phyloP scores from a whole-genome alignment of 2,888 invertebrate genomes.

The Leptopilina myrica region DNA sequence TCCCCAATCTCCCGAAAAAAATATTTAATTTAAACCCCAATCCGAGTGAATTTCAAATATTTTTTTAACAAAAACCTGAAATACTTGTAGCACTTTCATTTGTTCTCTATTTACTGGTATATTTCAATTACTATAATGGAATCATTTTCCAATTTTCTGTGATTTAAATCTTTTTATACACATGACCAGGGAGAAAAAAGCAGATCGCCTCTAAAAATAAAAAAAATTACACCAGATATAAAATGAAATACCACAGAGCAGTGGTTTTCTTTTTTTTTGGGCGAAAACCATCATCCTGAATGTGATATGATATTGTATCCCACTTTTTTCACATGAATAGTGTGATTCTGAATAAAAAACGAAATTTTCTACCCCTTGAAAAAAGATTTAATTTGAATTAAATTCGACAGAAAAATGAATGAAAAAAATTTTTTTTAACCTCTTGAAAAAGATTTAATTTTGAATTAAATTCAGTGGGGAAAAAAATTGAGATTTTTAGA shows the following conservation, averaged over 20 bases:
- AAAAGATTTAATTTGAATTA: background rate
- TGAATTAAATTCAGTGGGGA: background rate
- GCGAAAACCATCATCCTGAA: background rate
- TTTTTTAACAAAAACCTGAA: too few relatives aligned
- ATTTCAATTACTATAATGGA: constrained; percentile 27
- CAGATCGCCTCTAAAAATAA: background rate
- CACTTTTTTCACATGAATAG: background rate
- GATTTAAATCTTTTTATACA: background rate
- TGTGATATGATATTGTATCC: constrained; percentile 4
- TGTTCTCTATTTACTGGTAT: constrained; percentile 14
- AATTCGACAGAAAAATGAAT: too few relatives aligned
- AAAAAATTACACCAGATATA: background rate
- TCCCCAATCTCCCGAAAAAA: background rate
- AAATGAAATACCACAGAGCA: constrained; percentile 5
- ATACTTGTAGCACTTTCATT: background rate
- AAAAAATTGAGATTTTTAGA: background rate
- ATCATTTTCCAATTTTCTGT: constrained; percentile 5
- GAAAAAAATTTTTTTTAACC: background rate
- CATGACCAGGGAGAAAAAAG: background rate
- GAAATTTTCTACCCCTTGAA: background rate
- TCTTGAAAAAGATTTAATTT: background rate
- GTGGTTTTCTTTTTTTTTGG: background rate
- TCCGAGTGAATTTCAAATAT: too few relatives aligned
- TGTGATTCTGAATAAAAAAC: background rate
- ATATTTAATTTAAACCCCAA: too few relatives aligned